Percentiles rank a stretch among this genome's conserved stretches.
phyloP scores from a whole-genome alignment of 2,797 vertebrate genomes.

The Enteromius radiatus region DNA sequence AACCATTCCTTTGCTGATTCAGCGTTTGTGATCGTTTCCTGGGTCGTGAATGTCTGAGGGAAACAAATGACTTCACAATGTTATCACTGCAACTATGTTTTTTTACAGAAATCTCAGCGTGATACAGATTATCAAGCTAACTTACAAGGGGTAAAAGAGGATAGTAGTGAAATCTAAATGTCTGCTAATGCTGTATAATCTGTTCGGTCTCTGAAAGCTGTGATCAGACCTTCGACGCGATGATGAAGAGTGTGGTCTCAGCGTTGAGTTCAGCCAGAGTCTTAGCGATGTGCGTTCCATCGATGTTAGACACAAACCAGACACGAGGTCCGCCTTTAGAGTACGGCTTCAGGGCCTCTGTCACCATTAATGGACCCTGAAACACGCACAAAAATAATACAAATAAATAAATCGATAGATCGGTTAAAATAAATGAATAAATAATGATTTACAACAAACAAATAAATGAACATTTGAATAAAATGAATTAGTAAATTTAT shows the following conservation, averaged over 20 bases:
- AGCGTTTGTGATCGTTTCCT: slow-evolving; percentile 97
- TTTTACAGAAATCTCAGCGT: not conserved
- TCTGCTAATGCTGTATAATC: not conserved
- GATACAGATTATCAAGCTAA: not conserved
- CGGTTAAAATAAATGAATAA: not conserved
- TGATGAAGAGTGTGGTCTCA: slow-evolving; percentile 91
- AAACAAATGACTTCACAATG: not conserved
- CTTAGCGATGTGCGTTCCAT: slow-evolving; percentile 95
- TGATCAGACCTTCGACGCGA: slow-evolving; percentile 90
- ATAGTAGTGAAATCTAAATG: not conserved
- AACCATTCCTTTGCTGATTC: slow-evolving; percentile 97
- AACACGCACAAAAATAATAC: not conserved
- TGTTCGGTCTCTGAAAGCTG: not conserved
- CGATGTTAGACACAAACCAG: slow-evolving; percentile 98
- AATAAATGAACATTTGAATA: not conserved
- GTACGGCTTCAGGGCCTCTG: slow-evolving; percentile 93
- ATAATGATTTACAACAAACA: not conserved
- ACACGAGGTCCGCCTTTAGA: slow-evolving; percentile 89
- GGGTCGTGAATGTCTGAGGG: slow-evolving; percentile 92
- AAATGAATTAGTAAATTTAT: not conserved
- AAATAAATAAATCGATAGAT: not conserved
- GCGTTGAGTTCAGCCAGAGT: slow-evolving; percentile 89
- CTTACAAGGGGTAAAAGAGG: not conserved
- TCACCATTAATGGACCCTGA: slow-evolving; percentile 97
- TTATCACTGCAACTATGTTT: not conserved